Evolutionary conservation across 2,888 invertebrate genomes (phyloP), one percentile per base, ranked within the genome.

Genomic region (Eupsilia transversa): DNA sequence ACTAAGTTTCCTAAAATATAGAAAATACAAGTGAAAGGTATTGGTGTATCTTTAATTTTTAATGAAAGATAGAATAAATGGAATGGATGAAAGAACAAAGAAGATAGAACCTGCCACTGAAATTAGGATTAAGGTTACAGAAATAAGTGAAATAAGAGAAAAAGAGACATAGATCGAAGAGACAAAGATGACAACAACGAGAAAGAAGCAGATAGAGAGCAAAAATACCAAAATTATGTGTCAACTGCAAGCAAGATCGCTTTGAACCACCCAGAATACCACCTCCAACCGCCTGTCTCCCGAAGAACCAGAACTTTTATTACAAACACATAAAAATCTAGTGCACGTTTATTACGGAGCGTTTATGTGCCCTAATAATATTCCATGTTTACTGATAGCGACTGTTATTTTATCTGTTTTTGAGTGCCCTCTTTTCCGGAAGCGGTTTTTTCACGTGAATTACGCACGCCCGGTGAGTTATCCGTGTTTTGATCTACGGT

Each of bases 321-420:
- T 91, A 86, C 92, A 86, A 88, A 87, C 86, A 86, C 91, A 92
- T 94, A 93, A 94, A 93, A 94, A 92, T 92, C 89, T 91, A 92
- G 90, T 92, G 90, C 91, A 91, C 90, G 89, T 91, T 91, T 91
- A 92, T 91, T 90, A 90, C 90, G 81, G 74, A 87, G 82, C 86
- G 88, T 92, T 93, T 92, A 92, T 90, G 91, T 82, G 79, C 87
- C 90, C 86, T 92, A 92, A 93, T 94, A 94, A 93, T 93, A 93
- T 93, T 92, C 91, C 92, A 91, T 92, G 93, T 92, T 92, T 93
- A 92, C 91, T 91, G 94, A 93, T 93, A 93, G 89, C 92, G 85
- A 80, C 78, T 88, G 90, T 88, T 91, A 88, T 90, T 92, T 92
- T 93, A 92, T 92, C 90, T 89, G 82, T 89, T 89, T 91, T 89